phyloP scores from a whole-genome alignment of 2,797 vertebrate genomes.

The Danionella dracula region DNA sequence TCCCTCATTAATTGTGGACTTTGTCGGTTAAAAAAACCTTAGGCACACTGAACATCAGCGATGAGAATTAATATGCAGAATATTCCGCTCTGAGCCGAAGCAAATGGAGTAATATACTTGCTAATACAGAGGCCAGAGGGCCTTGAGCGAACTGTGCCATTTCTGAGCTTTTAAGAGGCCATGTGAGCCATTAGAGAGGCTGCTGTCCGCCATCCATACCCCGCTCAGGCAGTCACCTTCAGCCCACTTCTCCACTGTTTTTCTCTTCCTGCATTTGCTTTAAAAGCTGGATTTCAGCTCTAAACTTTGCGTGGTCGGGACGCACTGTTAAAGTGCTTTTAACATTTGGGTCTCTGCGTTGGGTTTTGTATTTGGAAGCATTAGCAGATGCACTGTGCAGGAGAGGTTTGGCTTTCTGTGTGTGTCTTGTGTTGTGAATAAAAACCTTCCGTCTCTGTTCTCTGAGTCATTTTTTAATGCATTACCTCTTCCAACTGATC shows the following conservation, averaged over 20 bases:
- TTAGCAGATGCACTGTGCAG: neutral
- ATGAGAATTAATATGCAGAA: slow-evolving; percentile 52
- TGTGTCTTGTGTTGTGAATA: no score
- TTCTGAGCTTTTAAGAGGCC: slow-evolving; percentile 60
- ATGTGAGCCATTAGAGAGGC: slow-evolving; percentile 59
- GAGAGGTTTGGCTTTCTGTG: neutral
- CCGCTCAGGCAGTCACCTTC: slow-evolving; percentile 26
- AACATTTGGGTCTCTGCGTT: neutral
- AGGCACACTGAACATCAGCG: slow-evolving; percentile 41
- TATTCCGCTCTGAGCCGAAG: slow-evolving; percentile 54
- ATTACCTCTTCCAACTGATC: no score
- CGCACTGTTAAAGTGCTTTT: slow-evolving; percentile 3
- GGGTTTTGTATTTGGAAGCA: neutral
- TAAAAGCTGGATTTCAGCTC: neutral
- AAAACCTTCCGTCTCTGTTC: no score
- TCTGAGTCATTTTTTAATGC: no score
- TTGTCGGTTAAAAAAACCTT: slow-evolving; percentile 44
- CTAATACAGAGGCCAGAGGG: slow-evolving; percentile 59
- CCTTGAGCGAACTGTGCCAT: slow-evolving; percentile 40
- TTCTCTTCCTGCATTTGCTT: neutral
- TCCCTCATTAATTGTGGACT: slow-evolving; percentile 22
- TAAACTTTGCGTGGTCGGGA: neutral
- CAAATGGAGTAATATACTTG: slow-evolving; percentile 53
- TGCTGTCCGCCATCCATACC: slow-evolving; percentile 45
- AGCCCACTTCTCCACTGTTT: slow-evolving; percentile 8